Conservation (phyloP, 2,113 vertebrate species). For the Leiothrix lutea region DNA sequence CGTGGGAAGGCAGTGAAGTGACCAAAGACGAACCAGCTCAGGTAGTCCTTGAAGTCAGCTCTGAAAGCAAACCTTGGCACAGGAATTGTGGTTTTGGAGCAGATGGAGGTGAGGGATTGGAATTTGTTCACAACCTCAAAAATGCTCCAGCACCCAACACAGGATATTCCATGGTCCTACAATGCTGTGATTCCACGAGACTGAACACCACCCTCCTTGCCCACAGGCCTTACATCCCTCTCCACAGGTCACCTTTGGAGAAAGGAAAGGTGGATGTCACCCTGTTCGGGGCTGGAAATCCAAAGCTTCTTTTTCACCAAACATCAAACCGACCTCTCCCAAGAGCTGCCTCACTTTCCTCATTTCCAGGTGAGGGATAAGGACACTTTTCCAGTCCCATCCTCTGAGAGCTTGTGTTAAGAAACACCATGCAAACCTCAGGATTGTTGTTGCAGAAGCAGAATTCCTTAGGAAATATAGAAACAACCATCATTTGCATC, state of each 20-base stretch:
- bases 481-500: not conserved
- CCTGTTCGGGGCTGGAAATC: not conserved
- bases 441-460: not conserved
- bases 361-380: not conserved
- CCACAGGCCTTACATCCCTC: too few species aligned
- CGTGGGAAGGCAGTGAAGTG: fast-evolving
- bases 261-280: not conserved
- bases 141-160: fast-evolving
- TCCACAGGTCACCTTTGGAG: not conserved
- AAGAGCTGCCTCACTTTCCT: not conserved
- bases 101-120: fast-evolving
- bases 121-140: not conserved
- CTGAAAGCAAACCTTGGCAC: not conserved
- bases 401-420: not conserved
- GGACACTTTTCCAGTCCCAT: not conserved
- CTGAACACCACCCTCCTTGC: not conserved
- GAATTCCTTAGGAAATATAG: not conserved
- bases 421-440: not conserved
- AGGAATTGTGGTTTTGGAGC: not conserved
- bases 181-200: fast-evolving
- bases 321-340: not conserved
- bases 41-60: not conserved
- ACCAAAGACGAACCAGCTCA: too few species aligned
- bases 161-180: fast-evolving
- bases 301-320: not conserved